Conservation (phyloP, 2,888 invertebrate genomes). For the Linnaemya tessellans region DNA sequence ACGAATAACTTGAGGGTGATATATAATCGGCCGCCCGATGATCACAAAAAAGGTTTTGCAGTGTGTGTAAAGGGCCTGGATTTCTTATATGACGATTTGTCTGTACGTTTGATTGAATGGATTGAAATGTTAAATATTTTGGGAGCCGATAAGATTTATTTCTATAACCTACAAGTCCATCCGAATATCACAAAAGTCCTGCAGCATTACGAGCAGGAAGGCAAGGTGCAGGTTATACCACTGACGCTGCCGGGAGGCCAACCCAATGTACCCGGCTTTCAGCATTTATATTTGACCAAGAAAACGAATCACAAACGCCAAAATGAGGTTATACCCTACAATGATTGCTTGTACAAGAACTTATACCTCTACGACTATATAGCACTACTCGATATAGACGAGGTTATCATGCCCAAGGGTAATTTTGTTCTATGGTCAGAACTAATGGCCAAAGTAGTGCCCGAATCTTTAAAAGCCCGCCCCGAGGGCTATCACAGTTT, state of each 20-base stretch:
- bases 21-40: slow-evolving; percentile 88
- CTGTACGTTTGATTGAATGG: slow-evolving; percentile 96
- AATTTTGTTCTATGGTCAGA: slow-evolving; percentile 88
- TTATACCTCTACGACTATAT: slow-evolving; percentile 95
- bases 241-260: slow-evolving; percentile 94
- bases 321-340: slow-evolving; percentile 97
- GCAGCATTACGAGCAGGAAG: slow-evolving; percentile 86
- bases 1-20: slow-evolving; percentile 93
- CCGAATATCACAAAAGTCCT: slow-evolving; percentile 93
- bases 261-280: slow-evolving; percentile 94
- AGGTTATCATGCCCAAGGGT: slow-evolving; percentile 95
- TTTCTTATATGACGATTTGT: slow-evolving; percentile 95
- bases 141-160: slow-evolving; percentile 95
- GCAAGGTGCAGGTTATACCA: slow-evolving; percentile 90
- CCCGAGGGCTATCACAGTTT: slow-evolving; percentile 87
- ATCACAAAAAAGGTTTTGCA: slow-evolving; percentile 90
- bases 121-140: slow-evolving; percentile 93
- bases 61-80: slow-evolving; percentile 97
- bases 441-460: slow-evolving; percentile 89
- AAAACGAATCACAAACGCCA: slow-evolving; percentile 97
- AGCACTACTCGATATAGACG: slow-evolving; percentile 96
- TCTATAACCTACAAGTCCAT: slow-evolving; percentile 96
- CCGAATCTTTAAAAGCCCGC: slow-evolving; percentile 87
- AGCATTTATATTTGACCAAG: slow-evolving; percentile 94
- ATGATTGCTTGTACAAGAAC: slow-evolving; percentile 97